Evolutionary conservation across 2,888 invertebrate genomes (phyloP).

Genomic region (Agriopis leucophaearia): DNA sequence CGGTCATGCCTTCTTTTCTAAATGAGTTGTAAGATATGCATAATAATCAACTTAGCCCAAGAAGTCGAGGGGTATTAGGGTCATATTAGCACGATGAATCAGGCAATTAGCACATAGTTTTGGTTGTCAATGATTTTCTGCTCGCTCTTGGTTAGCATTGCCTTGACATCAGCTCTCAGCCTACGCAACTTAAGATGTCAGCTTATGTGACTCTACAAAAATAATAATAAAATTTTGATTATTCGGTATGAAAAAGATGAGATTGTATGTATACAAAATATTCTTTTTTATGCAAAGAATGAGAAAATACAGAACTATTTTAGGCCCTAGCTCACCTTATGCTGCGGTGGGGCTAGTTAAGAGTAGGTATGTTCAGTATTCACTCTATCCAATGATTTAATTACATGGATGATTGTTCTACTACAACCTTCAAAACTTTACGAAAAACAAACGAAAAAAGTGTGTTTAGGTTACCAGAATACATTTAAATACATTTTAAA

Average conservation of each 20-base stretch:
- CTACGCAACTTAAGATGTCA: background rate
- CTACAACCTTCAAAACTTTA: too few species aligned
- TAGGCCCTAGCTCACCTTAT: too few species aligned
- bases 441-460: too few species aligned
- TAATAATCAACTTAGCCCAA: background rate
- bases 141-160: background rate
- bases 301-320: too few species aligned
- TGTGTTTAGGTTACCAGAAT: too few species aligned
- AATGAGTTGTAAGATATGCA: background rate
- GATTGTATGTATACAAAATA: too few species aligned
- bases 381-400: too few species aligned
- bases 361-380: too few species aligned
- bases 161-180: slow-evolving; percentile 20
- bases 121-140: background rate
- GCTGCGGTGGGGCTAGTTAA: too few species aligned
- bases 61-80: background rate
- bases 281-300: too few species aligned
- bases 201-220: background rate
- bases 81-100: slow-evolving; percentile 4
- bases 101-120: background rate
- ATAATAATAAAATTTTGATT: background rate
- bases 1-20: background rate
- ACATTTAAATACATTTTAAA: too few species aligned
- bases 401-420: too few species aligned
- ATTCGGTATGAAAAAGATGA: background rate